Conservation (phyloP, 1,140 invertebrate genomes). For the Diprion similis region DNA sequence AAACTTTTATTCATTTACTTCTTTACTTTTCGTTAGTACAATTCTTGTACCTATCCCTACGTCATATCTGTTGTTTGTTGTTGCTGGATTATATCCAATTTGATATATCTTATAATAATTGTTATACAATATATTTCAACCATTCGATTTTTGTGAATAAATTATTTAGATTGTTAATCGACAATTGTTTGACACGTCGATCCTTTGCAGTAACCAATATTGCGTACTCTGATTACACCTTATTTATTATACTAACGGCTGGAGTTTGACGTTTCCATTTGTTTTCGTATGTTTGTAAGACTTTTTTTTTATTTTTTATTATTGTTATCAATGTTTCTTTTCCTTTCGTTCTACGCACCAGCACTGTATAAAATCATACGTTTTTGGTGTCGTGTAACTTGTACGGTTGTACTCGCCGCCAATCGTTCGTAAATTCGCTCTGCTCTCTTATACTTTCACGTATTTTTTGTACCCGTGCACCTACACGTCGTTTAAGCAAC, state of each 20-base stretch:
- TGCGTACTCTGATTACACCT: slow-evolving; percentile 30
- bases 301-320: slow-evolving; percentile 31
- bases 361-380: neutral
- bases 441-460: neutral
- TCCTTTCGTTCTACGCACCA: neutral
- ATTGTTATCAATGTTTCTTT: slow-evolving; percentile 25
- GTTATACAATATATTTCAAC: neutral
- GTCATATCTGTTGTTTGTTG: neutral
- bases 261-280: slow-evolving; percentile 39
- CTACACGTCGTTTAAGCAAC: neutral
- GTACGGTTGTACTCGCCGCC: too few species aligned
- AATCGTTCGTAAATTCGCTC: too few species aligned
- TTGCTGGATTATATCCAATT: neutral
- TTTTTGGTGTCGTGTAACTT: neutral
- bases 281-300: neutral
- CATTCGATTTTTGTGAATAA: neutral
- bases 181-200: neutral
- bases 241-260: slow-evolving; percentile 43
- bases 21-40: neutral
- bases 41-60: neutral
- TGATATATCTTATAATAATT: too few species aligned
- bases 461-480: slow-evolving; percentile 21
- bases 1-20: neutral
- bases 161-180: neutral
- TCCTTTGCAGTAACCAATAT: slow-evolving; percentile 8